Conservation (phyloP, 2,797 vertebrate genomes). For the Denticeps clupeoides region DNA sequence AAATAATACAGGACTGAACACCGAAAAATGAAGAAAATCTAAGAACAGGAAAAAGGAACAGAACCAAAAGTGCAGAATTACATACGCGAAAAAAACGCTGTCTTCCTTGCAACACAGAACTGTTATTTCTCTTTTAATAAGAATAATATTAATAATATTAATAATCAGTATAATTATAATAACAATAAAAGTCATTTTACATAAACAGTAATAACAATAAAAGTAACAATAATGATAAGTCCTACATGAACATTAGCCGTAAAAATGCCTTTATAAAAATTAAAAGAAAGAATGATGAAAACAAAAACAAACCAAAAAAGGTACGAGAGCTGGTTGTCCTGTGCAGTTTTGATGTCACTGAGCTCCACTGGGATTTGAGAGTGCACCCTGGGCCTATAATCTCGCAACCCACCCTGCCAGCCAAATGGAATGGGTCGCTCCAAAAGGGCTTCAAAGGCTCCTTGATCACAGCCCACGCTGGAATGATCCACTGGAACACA, state of each 20-base stretch:
- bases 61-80: slow-evolving; percentile 81
- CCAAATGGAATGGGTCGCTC: slow-evolving; percentile 21
- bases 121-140: slow-evolving; percentile 63
- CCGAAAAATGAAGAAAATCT: slow-evolving; percentile 8
- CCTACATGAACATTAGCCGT: slow-evolving; percentile 67
- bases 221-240: slow-evolving; percentile 70
- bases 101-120: slow-evolving; percentile 73
- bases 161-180: slow-evolving; percentile 52
- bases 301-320: slow-evolving; percentile 15
- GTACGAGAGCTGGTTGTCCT: slow-evolving; percentile 54
- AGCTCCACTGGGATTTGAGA: slow-evolving; percentile 39
- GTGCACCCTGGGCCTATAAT: slow-evolving; percentile 23
- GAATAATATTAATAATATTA: slow-evolving; percentile 45
- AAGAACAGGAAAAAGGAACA: neutral
- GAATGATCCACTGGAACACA: slow-evolving; percentile 46
- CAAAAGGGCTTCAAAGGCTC: slow-evolving; percentile 11
- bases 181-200: slow-evolving; percentile 62
- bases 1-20: slow-evolving; percentile 8
- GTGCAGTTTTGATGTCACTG: slow-evolving; percentile 42
- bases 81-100: slow-evolving; percentile 58
- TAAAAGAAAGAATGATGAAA: slow-evolving; percentile 29
- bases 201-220: slow-evolving; percentile 73
- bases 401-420: slow-evolving; percentile 17
- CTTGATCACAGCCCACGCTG: slow-evolving; percentile 49
- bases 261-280: slow-evolving; percentile 48